These are phyloP conservation scores for Cyprinodon brontotheroides DNA, from an alignment of 2,113 vertebrate species.

Conservation along the genomic window DNA sequence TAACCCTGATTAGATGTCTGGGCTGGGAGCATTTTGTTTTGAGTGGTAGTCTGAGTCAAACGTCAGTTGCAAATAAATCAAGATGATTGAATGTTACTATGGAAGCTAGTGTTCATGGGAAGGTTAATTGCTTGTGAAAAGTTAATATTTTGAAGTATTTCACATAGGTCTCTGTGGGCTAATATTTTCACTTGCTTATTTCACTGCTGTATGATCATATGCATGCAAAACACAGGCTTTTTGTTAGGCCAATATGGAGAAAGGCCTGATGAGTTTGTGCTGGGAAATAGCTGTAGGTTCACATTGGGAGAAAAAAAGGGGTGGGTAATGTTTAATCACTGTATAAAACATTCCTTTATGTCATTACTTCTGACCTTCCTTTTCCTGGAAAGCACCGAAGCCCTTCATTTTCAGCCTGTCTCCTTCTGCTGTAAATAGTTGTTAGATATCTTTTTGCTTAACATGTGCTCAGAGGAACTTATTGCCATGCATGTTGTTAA, in stretches of 20 bases:
- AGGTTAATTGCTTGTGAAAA: background rate
- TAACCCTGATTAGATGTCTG: slow-evolving; percentile 14
- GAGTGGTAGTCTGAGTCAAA: background rate
- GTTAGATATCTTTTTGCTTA: background rate
- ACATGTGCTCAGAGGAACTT: background rate
- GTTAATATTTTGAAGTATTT: background rate
- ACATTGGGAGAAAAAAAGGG: no score
- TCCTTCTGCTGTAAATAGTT: background rate
- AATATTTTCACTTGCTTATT: background rate
- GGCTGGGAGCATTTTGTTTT: slow-evolving; percentile 7
- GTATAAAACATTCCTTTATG: background rate
- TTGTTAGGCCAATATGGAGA: background rate
- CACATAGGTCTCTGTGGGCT: background rate
- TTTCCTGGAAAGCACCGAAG: background rate
- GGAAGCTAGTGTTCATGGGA: background rate
- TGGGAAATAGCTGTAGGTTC: no score
- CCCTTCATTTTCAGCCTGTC: background rate
- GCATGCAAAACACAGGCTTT: background rate
- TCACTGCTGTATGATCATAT: background rate
- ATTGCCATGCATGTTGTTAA: background rate
- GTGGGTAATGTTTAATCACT: background rate
- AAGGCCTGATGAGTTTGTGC: background rate
- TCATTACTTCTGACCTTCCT: background rate
- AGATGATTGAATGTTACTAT: background rate
- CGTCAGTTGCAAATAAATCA: background rate